Evolutionary conservation across 2,797 vertebrate species (phyloP).

Genomic region (Sebastes glaucus): DNA sequence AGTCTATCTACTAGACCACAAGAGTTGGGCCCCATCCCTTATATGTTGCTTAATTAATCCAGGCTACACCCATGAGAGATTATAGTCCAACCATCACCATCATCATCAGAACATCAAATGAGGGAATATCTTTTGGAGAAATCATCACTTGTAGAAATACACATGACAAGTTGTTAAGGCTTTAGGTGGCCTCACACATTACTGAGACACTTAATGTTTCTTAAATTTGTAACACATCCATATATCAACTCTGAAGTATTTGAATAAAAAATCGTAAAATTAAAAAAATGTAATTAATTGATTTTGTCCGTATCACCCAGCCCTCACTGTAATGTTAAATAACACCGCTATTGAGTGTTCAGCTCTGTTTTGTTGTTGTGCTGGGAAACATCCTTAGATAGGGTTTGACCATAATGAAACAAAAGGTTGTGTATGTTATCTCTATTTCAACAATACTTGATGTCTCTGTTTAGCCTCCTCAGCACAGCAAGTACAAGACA

Average conservation of each 20-base stretch:
- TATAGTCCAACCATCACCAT: neutral
- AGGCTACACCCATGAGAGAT: neutral
- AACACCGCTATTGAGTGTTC: neutral
- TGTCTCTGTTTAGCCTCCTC: constrained; percentile 86
- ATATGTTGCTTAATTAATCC: neutral
- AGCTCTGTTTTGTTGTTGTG: neutral
- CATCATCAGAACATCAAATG: neutral
- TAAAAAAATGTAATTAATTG: neutral
- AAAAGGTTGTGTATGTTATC: neutral
- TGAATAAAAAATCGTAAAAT: neutral
- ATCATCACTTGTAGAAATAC: neutral
- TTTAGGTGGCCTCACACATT: neutral
- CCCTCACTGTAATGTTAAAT: neutral
- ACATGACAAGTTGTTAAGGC: neutral
- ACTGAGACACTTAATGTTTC: neutral
- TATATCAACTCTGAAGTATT: neutral
- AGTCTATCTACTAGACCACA: neutral
- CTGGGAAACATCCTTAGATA: neutral
- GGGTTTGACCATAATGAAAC: neutral
- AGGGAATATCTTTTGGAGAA: neutral
- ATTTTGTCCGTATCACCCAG: neutral
- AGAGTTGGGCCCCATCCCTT: neutral
- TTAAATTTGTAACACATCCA: neutral
- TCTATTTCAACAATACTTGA: neutral
- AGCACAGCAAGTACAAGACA: constrained; percentile 99